phyloP scores from a whole-genome alignment of 1,140 invertebrate species.

The Monomorium pharaonis region DNA sequence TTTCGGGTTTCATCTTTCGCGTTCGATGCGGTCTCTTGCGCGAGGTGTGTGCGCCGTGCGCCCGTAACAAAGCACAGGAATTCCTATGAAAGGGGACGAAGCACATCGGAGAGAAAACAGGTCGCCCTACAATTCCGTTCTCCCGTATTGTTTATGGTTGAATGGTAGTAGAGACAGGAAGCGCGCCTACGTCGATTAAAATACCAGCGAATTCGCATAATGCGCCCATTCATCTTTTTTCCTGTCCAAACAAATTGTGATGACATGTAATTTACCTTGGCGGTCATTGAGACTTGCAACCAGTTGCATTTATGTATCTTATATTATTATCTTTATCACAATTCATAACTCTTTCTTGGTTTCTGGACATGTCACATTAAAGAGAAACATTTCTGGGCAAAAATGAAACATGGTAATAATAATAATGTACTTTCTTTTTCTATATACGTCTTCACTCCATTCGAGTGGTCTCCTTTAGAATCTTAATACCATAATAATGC shows the following conservation, averaged over 20 bases:
- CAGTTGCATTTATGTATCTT: too few relatives aligned
- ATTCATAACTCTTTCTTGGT: slow-evolving; percentile 1
- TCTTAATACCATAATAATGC: background rate
- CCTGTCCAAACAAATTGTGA: background rate
- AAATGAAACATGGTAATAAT: background rate
- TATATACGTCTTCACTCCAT: background rate
- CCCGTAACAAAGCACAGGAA: slow-evolving; percentile 73
- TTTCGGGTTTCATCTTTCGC: slow-evolving; percentile 42
- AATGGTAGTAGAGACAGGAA: slow-evolving; percentile 71
- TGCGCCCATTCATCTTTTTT: slow-evolving; percentile 1
- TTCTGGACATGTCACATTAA: background rate
- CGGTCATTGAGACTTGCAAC: background rate
- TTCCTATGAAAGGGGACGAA: slow-evolving; percentile 57
- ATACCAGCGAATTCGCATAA: slow-evolving; percentile 28
- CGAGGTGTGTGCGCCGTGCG: background rate
- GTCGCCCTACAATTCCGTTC: slow-evolving; percentile 68
- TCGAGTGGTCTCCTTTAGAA: background rate
- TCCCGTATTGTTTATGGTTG: slow-evolving; percentile 58
- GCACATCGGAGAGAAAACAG: slow-evolving; percentile 47
- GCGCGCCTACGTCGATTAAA: slow-evolving; percentile 57
- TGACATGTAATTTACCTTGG: slow-evolving; percentile 21
- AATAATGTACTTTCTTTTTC: background rate
- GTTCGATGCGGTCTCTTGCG: slow-evolving; percentile 47
- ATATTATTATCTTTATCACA: background rate
- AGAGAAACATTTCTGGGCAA: background rate